These are phyloP conservation scores for Vespertilio murinus DNA, from an alignment of 2,797 vertebrate genomes.

Conservation along the genomic window DNA sequence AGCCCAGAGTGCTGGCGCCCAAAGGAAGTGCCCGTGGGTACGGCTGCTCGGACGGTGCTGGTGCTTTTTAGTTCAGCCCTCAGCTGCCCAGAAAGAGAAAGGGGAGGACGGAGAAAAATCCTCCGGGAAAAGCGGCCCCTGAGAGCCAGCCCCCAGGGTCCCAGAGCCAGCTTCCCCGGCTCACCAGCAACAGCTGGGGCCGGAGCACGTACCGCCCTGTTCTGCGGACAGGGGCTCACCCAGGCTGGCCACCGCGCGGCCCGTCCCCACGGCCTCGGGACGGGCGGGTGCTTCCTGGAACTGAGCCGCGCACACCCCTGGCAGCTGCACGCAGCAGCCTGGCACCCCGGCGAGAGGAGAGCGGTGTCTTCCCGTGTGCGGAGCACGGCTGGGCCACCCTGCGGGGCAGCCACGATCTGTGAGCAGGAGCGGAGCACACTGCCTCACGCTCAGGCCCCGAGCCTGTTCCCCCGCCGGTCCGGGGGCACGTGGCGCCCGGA, in stretches of 20 bases:
- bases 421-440: neutral
- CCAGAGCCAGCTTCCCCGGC: neutral
- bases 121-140: neutral
- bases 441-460: neutral
- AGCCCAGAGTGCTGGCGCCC: neutral
- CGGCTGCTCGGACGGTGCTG: accelerated
- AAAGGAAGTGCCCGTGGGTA: neutral
- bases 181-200: neutral
- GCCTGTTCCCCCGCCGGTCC: neutral
- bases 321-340: neutral
- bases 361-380: neutral
- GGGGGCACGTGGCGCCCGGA: neutral
- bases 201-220: neutral
- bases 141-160: neutral
- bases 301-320: neutral
- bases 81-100: neutral
- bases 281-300: neutral
- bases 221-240: neutral
- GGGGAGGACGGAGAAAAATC: neutral
- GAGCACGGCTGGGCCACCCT: neutral
- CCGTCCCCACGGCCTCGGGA: neutral
- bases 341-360: neutral
- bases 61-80: neutral
- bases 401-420: neutral
- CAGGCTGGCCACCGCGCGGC: neutral